Percentiles rank a stretch among this genome's conserved stretches.
Conservation (phyloP, 1,140 invertebrate genomes). For the Acromyrmex heyeri region DNA sequence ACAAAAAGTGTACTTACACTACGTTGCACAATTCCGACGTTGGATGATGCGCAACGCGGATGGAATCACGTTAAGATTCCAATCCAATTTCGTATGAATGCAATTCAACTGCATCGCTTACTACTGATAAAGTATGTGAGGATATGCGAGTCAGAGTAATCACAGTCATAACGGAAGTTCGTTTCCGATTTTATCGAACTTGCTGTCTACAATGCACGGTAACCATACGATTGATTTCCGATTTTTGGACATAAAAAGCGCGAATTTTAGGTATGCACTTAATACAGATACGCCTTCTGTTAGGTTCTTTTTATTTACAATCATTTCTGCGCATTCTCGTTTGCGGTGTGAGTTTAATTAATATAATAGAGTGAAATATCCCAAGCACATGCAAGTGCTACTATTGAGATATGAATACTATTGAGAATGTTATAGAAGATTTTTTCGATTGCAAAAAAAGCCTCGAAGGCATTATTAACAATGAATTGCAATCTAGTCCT, state of each 20-base stretch:
- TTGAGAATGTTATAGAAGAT: neutral
- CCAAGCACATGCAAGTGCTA: neutral
- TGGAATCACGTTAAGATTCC: slow-evolving; percentile 38
- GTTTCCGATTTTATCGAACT: neutral
- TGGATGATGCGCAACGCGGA: neutral
- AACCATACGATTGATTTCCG: neutral
- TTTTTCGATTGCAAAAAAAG: slow-evolving; percentile 14
- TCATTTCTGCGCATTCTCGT: slow-evolving; percentile 6
- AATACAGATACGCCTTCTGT: neutral
- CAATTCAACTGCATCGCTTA: neutral
- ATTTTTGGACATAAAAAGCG: slow-evolving; percentile 14
- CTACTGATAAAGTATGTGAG: slow-evolving; percentile 15
- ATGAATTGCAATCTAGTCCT: slow-evolving; percentile 41
- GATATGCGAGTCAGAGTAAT: neutral
- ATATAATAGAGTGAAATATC: neutral
- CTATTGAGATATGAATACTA: too few species aligned
- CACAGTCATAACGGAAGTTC: neutral
- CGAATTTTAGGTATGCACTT: neutral
- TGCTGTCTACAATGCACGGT: neutral
- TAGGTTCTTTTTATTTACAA: neutral
- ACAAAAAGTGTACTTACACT: slow-evolving; percentile 21
- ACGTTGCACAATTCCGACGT: neutral
- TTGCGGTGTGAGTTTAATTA: slow-evolving; percentile 8
- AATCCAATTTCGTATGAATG: slow-evolving; percentile 10
- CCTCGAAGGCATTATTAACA: neutral